A percentile compares a stretch with the other conserved stretches of the same genome.
Evolutionary conservation across 1,140 invertebrate species (phyloP).

Genomic region (Linepithema humile): DNA sequence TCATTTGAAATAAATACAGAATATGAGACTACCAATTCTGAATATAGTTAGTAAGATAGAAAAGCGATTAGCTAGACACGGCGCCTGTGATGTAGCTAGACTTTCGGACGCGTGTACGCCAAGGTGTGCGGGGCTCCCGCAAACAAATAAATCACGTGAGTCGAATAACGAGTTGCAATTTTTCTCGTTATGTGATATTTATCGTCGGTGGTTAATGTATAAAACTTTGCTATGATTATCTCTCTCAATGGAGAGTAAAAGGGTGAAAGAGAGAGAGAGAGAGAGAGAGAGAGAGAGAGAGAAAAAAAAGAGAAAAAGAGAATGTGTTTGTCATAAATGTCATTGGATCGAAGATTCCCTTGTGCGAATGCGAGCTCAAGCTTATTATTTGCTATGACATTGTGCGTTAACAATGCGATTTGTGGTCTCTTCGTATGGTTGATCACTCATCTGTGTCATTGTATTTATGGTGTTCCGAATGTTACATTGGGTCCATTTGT

Average conservation of each 20-base stretch:
- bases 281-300: conserved; percentile 1
- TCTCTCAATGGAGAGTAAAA: conserved; percentile 45
- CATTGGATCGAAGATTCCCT: conserved; percentile 28
- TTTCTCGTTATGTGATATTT: conserved; percentile 73
- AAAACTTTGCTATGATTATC: conserved; percentile 65
- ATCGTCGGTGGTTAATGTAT: conserved; percentile 75
- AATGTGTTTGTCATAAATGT: conserved; percentile 26
- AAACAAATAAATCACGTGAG: conserved; percentile 62
- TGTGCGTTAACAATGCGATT: not conserved
- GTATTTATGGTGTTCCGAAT: not conserved
- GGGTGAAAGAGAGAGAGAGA: conserved; percentile 10
- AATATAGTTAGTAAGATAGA: conserved; percentile 78
- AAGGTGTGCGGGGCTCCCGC: conserved; percentile 76
- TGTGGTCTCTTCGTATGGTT: not conserved
- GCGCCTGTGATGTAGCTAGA: conserved; percentile 82
- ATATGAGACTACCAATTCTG: conserved; percentile 63
- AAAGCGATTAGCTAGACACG: conserved; percentile 76
- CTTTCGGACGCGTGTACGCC: conserved; percentile 71
- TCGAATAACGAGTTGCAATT: conserved; percentile 66
- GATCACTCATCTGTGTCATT: not conserved
- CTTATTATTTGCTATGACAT: conserved; percentile 5
- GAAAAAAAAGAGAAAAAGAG: too few species aligned
- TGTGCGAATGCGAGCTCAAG: conserved; percentile 14
- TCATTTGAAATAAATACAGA: conserved; percentile 67
- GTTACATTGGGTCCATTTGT: conserved; percentile 4